Percentiles rank a stretch among this genome's conserved stretches.
Evolutionary conservation across 2,113 vertebrate species (phyloP).

Genomic region (Colistium nudipinnis): DNA sequence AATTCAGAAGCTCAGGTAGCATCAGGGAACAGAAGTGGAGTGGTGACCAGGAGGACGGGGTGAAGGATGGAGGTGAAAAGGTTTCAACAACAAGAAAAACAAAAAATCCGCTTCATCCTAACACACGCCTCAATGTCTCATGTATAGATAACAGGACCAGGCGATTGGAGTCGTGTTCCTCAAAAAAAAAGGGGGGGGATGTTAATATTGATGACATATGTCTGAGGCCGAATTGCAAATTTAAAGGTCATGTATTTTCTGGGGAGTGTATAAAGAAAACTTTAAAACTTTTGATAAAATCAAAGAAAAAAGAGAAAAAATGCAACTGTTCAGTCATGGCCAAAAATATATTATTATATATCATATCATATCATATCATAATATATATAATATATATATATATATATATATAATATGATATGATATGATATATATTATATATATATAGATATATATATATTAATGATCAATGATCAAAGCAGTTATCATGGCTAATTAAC

Average conservation of each 20-base stretch:
- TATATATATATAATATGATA: too few relatives aligned
- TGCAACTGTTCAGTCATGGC: too few relatives aligned
- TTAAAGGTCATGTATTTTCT: neutral
- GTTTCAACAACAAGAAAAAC: constrained; percentile 9
- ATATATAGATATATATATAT: too few relatives aligned
- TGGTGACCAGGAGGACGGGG: neutral
- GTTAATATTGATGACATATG: constrained; percentile 17
- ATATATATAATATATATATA: too few relatives aligned
- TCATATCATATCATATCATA: too few relatives aligned
- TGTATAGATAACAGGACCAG: constrained; percentile 19
- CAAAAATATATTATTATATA: too few relatives aligned
- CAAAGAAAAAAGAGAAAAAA: too few relatives aligned
- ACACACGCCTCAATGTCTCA: constrained; percentile 14
- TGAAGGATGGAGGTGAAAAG: neutral
- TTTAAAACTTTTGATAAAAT: too few relatives aligned
- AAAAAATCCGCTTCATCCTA: neutral
- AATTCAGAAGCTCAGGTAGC: constrained; percentile 30
- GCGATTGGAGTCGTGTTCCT: neutral
- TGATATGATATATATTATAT: too few relatives aligned
- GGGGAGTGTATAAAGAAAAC: too few relatives aligned
- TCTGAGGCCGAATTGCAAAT: neutral
- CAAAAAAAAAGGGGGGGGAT: neutral
- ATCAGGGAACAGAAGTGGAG: neutral
- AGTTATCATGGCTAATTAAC: too few relatives aligned
- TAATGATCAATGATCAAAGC: too few relatives aligned